A percentile compares a stretch with the other conserved stretches of the same genome.
These are phyloP conservation scores for Chaenodraco wilsoni DNA, from an alignment of 2,797 vertebrate species.

Conservation along the genomic window DNA sequence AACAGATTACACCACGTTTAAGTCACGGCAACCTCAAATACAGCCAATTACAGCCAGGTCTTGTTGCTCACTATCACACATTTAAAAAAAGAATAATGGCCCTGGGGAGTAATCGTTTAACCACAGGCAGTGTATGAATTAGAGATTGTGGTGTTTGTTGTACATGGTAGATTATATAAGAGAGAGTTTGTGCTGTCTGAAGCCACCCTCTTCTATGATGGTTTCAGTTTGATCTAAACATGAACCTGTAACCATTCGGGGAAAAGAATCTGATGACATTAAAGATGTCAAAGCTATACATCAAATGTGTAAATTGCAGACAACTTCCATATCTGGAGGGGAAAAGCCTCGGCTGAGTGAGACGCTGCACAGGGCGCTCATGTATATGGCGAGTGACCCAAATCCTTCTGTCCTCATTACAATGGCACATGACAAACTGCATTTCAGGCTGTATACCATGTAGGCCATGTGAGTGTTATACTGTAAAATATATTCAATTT, in stretches of 20 bases:
- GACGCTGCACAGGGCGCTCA: slow-evolving; percentile 20
- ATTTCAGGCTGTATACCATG: slow-evolving; percentile 11
- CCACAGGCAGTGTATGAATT: slow-evolving; percentile 7
- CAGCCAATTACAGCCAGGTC: slow-evolving; percentile 35
- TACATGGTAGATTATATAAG: slow-evolving; percentile 1
- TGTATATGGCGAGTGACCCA: slow-evolving; percentile 42
- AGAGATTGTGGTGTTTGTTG: slow-evolving; percentile 27
- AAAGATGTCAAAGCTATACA: slow-evolving; percentile 20
- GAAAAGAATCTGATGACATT: slow-evolving; percentile 23
- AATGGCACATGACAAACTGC: slow-evolving; percentile 33
- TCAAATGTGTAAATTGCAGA: slow-evolving; percentile 31
- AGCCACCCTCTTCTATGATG: slow-evolving; percentile 17
- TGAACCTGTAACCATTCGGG: slow-evolving; percentile 29
- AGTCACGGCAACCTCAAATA: slow-evolving; percentile 46
- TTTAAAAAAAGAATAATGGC: slow-evolving; percentile 19
- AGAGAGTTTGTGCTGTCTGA: slow-evolving; percentile 19
- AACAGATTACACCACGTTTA: slow-evolving; percentile 43
- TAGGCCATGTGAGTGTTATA: neutral
- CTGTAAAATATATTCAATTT: slow-evolving; percentile 1
- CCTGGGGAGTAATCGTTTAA: slow-evolving; percentile 20
- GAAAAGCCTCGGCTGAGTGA: slow-evolving; percentile 11
- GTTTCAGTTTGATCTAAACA: slow-evolving; percentile 39
- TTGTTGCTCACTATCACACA: slow-evolving; percentile 33
- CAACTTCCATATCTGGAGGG: slow-evolving; percentile 7
- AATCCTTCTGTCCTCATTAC: slow-evolving; percentile 49